Evolutionary conservation across 2,113 vertebrate genomes (phyloP).

Genomic region (Chlamydotis undulata): DNA sequence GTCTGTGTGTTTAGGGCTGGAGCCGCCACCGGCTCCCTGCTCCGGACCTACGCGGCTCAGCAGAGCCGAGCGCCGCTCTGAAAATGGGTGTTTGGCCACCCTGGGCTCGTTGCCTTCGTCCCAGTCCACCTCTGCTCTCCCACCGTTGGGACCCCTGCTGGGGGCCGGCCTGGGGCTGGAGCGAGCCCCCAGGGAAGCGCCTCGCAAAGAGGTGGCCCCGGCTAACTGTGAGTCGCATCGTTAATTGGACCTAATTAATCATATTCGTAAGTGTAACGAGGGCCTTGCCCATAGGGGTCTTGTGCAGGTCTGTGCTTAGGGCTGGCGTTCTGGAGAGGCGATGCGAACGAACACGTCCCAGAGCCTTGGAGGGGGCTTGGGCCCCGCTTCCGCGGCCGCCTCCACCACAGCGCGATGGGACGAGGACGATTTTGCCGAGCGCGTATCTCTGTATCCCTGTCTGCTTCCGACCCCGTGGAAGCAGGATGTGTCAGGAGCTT

Average conservation of each 20-base stretch:
- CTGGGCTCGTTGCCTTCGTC: rapidly evolving
- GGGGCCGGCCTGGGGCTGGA: background rate
- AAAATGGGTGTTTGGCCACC: background rate
- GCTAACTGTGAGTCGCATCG: slow-evolving; percentile 1
- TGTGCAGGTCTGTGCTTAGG: background rate
- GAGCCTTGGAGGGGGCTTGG: background rate
- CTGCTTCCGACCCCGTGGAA: background rate
- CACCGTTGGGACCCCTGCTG: background rate
- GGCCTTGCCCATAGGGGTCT: slow-evolving; percentile 11
- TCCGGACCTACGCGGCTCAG: rapidly evolving
- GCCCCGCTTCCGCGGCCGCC: background rate
- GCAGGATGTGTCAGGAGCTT: background rate
- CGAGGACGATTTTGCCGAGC: background rate
- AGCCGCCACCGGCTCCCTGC: background rate
- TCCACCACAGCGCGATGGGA: rapidly evolving
- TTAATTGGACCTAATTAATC: slow-evolving; percentile 50
- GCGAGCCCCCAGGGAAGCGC: background rate
- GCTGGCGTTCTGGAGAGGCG: background rate
- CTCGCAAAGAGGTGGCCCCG: background rate
- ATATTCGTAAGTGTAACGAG: slow-evolving; percentile 12
- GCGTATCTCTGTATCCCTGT: no score
- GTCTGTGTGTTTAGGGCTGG: background rate
- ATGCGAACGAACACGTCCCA: background rate
- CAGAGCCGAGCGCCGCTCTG: background rate
- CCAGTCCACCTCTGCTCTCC: background rate